These are phyloP conservation scores for Capromys pilorides DNA, from an alignment of 2,797 vertebrate species.

Conservation along the genomic window DNA sequence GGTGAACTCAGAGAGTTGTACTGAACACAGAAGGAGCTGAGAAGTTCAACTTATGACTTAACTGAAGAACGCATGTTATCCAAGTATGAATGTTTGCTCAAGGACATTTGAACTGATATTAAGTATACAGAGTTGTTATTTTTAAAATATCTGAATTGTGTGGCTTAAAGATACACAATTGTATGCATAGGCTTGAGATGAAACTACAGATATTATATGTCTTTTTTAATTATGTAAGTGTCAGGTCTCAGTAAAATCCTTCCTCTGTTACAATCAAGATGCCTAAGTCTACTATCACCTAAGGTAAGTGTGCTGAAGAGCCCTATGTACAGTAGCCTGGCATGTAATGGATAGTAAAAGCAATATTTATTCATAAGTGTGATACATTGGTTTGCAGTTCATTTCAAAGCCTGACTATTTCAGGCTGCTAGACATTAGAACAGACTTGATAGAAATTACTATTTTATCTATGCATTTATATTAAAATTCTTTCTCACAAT, in stretches of 20 bases:
- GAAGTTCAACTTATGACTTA: not conserved
- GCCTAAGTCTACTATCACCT: not conserved
- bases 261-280: constrained; percentile 29
- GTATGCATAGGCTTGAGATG: not conserved
- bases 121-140: not conserved
- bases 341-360: not conserved
- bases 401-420: constrained; percentile 1
- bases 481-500: constrained; percentile 1
- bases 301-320: constrained; percentile 21
- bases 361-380: not conserved
- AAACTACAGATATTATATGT: not conserved
- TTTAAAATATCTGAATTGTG: not conserved
- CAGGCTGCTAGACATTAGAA: not conserved
- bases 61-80: not conserved
- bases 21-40: not conserved
- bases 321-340: not conserved
- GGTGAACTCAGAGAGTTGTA: not conserved
- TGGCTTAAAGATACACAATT: not conserved
- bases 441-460: not conserved
- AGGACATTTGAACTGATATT: not conserved
- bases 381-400: not conserved
- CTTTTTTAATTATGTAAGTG: not conserved
- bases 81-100: not conserved
- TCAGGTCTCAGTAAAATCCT: constrained; percentile 12
- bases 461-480: not conserved